phyloP scores from a whole-genome alignment of 2,888 invertebrate species.

The Ennomos fuscantarius region DNA sequence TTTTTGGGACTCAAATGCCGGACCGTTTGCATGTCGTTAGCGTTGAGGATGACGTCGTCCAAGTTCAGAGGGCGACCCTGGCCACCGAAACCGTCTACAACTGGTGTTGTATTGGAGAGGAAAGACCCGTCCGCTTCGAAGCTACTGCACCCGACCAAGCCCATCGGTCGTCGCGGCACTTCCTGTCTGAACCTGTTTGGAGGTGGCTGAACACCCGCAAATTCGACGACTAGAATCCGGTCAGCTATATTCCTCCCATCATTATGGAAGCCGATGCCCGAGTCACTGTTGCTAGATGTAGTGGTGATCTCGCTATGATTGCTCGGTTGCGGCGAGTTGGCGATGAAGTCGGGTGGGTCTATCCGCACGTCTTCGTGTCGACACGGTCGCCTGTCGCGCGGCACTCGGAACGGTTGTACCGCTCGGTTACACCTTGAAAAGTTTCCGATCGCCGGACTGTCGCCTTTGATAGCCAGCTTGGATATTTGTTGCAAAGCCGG shows the following conservation, averaged over 20 bases:
- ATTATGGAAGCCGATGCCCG: conserved; percentile 97
- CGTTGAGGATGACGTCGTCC: conserved; percentile 72
- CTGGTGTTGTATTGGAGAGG: conserved; percentile 78
- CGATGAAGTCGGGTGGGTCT: conserved; percentile 83
- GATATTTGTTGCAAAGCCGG: conserved; percentile 75
- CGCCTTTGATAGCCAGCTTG: conserved; percentile 72
- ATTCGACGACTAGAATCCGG: conserved; percentile 91
- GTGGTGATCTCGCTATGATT: conserved; percentile 92
- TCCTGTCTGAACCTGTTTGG: conserved; percentile 67
- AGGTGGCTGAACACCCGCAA: conserved; percentile 79
- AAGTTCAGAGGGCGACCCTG: conserved; percentile 77
- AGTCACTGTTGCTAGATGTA: conserved; percentile 97
- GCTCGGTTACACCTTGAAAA: conserved; percentile 69
- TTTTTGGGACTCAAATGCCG: conserved; percentile 62
- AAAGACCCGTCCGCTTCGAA: conserved; percentile 79
- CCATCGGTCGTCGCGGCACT: conserved; percentile 69
- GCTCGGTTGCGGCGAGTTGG: conserved; percentile 94
- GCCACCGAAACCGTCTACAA: conserved; percentile 80
- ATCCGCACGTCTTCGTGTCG: conserved; percentile 64
- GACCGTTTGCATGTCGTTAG: conserved; percentile 65
- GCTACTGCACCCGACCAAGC: conserved; percentile 72
- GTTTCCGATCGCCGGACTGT: conserved; percentile 74
- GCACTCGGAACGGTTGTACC: conserved; percentile 58
- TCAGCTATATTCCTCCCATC: conserved; percentile 94
- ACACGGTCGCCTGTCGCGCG: conserved; percentile 66